Percentiles rank a stretch among this genome's conserved stretches.
Conservation (phyloP, 2,888 invertebrate species). For the Phaedon cochleariae region DNA sequence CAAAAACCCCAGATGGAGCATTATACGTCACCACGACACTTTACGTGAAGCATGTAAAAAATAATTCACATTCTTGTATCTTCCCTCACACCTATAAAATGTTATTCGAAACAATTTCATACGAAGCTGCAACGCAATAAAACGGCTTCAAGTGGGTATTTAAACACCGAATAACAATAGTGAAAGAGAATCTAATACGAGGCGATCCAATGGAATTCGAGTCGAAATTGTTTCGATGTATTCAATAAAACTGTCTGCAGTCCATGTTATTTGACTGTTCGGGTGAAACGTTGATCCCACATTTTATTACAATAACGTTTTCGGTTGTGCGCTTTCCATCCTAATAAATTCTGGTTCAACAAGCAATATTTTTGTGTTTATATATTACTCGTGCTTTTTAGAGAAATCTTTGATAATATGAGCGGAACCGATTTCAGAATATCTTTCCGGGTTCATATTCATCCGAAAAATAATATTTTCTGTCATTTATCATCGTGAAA, state of each 20-base stretch:
- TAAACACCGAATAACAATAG: slow-evolving; percentile 44
- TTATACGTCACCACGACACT: background rate
- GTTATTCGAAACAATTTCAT: slow-evolving; percentile 34
- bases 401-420: too few relatives aligned
- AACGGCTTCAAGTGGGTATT: slow-evolving; percentile 43
- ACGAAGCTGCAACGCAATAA: slow-evolving; percentile 36
- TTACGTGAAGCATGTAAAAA: background rate
- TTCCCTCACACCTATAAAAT: background rate
- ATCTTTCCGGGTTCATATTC: too few relatives aligned
- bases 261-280: slow-evolving; percentile 38
- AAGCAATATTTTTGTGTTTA: background rate
- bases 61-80: background rate
- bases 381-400: too few relatives aligned
- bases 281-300: slow-evolving; percentile 19
- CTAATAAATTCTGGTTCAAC: background rate
- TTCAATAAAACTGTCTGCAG: slow-evolving; percentile 47
- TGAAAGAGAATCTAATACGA: slow-evolving; percentile 38
- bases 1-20: background rate
- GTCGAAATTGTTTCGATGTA: slow-evolving; percentile 40
- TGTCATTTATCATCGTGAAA: too few relatives aligned
- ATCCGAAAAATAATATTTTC: too few relatives aligned
- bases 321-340: background rate
- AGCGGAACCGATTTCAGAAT: too few relatives aligned
- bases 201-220: slow-evolving; percentile 36
- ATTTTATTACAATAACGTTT: slow-evolving; percentile 20